Evolutionary conservation across 2,888 invertebrate species (phyloP), one percentile per base, ranked within the genome.

Genomic region (Tenthredo mesomela): DNA sequence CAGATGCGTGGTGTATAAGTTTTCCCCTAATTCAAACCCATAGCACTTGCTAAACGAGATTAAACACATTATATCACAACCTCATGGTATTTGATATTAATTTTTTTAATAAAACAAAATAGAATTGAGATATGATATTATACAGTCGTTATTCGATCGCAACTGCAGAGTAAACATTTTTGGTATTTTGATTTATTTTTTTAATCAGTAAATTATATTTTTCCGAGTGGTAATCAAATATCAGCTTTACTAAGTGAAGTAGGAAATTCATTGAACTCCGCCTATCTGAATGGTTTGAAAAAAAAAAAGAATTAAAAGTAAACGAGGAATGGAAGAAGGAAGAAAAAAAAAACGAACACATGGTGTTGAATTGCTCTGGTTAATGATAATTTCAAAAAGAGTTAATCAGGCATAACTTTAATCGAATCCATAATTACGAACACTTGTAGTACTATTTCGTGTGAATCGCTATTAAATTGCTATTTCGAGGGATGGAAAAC

Each of bases 391-490:
- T 71, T n/a, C 15, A 70, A 37, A 37, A 40, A 37, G 40, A 21
- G 21, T 47, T 25, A 18, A 75, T 75, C 43, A 21, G 21, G 40
- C 29, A 43, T 37, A 47, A 12, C 25, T 47, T 21, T 50, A 40
- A 71, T 75, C 43, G 75, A 43, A 75, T 75, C 21, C 10, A 21
- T 75, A 43, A 75, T 75, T 43, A 12, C 43, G 12, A 29, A 18
- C 47, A 75, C 47, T 75, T n/a, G 75, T 75, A 15, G 1, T 29
- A 29, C 37, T 50, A 15, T n/a, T 37, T 18, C 29, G n/a, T 15
- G 2, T 70, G 33, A 70, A 70, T 70, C n/a, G 70, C 33, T n/a
- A 37, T 37, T 29, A n/a, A 70, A 70, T 33, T 70, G 37, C 33
- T 70, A 37, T 70, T 37, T 29, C 18, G n/a, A 37, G 70, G 70